Base-by-base conservation (phyloP, 2,888 invertebrate genomes). In the Xylota sylvarum region DNA sequence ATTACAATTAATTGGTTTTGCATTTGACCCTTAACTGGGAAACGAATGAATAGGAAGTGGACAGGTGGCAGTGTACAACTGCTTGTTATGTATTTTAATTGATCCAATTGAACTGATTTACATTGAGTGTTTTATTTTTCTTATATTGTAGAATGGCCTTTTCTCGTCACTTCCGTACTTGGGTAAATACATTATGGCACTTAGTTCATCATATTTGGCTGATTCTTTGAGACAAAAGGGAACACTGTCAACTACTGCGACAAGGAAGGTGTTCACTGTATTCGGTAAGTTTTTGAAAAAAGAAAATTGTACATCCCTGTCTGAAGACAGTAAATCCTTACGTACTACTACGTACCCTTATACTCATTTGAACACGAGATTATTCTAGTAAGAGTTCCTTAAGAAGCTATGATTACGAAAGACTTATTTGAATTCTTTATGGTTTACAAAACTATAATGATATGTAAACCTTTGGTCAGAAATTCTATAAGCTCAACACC, bases 161-260 rank as follows among this genome's bases (percentile, higher is more conserved):
- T 93, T 97, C 46, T 97, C 97, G 0, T 97, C 97, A 58, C 93
- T 97, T 67, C 97, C 97, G 0, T 97, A 97, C 93, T 93, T 97
- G 88, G 97, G 97, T 90, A 97, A 97, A 93, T 97, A 97, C 90
- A 91, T 96, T 3, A 97, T 97, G 93, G 97, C 97, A 0, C 92
- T 97, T 4, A 93, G 94, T 1, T 95, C 96, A 0, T 96, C 97
- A 0, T 94, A 94, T 77, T 91, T 97, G 76, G 97, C 97, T 0
- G 97, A 97, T 92, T 94, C 94, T 79, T 92, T 97, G 58, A 93
- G 95, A 14, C 93, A 94, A 69, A 94, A 94, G 74, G 96, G 96
- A 32, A 94, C 93, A 85, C 92, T 97, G 12, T 94, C 96, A 67
- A 96, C 96, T 43, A 97, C 97, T 0, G 93, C 94, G 0, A 96